Conservation (phyloP, 2,797 vertebrate genomes). For the Crypturellus tataupa region DNA sequence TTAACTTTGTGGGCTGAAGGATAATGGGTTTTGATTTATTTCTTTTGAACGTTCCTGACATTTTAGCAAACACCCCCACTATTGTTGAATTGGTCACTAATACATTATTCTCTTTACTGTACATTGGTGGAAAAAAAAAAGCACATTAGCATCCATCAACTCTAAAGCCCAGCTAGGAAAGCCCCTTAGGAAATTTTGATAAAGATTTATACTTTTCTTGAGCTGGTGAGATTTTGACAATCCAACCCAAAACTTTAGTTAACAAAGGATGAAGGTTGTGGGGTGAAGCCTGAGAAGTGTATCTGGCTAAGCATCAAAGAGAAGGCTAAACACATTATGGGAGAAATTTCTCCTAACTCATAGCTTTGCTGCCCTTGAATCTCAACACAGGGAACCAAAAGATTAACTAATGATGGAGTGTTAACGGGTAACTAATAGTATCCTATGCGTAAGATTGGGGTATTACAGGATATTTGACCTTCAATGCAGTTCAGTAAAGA, state of each 20-base stretch:
- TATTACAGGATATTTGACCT: background rate
- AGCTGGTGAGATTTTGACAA: slow-evolving; percentile 50
- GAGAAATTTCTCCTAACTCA: background rate
- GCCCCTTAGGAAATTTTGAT: slow-evolving; percentile 46
- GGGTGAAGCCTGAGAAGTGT: background rate
- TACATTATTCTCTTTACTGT: slow-evolving; percentile 73
- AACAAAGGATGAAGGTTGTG: background rate
- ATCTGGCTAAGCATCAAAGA: background rate
- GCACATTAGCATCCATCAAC: slow-evolving; percentile 70
- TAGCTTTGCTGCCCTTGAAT: background rate
- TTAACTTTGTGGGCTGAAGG: slow-evolving; percentile 79
- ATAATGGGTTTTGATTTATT: slow-evolving; percentile 86
- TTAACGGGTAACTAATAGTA: background rate
- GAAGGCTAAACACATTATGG: background rate
- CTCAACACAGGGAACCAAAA: background rate
- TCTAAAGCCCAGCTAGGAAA: slow-evolving; percentile 33
- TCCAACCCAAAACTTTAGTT: background rate
- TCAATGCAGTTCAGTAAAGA: background rate
- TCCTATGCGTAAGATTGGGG: background rate
- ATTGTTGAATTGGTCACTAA: slow-evolving; percentile 61
- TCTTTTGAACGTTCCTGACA: slow-evolving; percentile 72
- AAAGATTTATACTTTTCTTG: slow-evolving; percentile 69
- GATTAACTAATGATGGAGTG: background rate
- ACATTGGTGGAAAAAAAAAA: slow-evolving; percentile 22
- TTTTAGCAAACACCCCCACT: slow-evolving; percentile 64